Evolutionary conservation across 2,888 invertebrate species (phyloP).

Genomic region (Conomelus anceps): DNA sequence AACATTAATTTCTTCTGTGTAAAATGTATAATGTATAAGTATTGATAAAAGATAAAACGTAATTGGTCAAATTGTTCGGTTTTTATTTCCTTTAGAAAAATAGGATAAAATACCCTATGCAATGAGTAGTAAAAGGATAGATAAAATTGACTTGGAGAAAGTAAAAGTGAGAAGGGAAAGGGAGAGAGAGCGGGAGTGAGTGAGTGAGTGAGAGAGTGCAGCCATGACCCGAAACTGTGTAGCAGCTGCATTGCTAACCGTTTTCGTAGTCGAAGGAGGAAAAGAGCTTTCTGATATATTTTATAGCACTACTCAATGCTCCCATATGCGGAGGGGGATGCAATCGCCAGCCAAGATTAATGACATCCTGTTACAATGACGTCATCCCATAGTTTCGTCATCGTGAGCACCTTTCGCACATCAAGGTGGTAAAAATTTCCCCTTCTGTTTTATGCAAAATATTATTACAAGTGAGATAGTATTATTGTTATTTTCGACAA

Average conservation of each 20-base stretch:
- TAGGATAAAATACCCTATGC: too few relatives aligned
- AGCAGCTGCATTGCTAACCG: not conserved
- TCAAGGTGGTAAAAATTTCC: not conserved
- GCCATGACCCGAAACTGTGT: not conserved
- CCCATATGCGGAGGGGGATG: not conserved
- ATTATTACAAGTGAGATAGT: not conserved
- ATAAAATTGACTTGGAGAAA: not conserved
- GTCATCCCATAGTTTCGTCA: not conserved
- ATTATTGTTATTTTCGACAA: too few relatives aligned
- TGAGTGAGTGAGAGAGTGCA: not conserved
- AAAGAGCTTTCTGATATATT: not conserved
- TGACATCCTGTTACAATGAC: not conserved
- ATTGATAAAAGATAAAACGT: too few relatives aligned
- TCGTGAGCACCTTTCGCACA: not conserved
- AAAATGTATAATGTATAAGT: too few relatives aligned
- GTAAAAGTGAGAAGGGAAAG: too few relatives aligned
- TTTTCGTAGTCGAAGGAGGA: not conserved
- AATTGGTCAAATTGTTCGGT: too few relatives aligned
- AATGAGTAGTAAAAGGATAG: too few relatives aligned
- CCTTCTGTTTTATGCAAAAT: too few relatives aligned
- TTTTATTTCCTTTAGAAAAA: too few relatives aligned
- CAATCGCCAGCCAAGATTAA: not conserved
- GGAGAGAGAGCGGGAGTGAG: not conserved
- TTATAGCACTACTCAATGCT: not conserved
- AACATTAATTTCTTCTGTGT: too few relatives aligned